Base-by-base conservation (phyloP, 2,888 invertebrate genomes). In the Chironomus riparius region DNA sequence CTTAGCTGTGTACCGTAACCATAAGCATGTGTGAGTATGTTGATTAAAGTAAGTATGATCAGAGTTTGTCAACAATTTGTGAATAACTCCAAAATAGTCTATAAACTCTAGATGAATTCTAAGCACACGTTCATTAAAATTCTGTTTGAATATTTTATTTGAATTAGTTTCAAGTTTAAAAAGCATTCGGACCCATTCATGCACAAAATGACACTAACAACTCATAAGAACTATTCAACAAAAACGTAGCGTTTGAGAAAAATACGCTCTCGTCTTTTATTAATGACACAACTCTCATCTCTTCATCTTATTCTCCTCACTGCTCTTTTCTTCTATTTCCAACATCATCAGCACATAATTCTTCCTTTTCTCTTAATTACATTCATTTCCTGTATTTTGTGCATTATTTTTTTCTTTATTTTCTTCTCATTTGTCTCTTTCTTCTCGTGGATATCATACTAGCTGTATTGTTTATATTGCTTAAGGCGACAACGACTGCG, bases 351-450 rank as follows among this genome's bases (percentile, higher is more conserved):
- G 21, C 28, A 72, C 47, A 72, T 61, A 61, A 72, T 72, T 72
- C 47, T 61, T 50, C 47, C 62, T 38, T 56, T 62, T 50, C 13
- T 61, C 72, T 72, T 72, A 72, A 72, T 72, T 72, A 72, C 72
- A 72, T 72, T 72, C 61, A 62, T 72, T 72, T 72, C 72, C 72
- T 72, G 61, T 38, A 13, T 50, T 65, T 65, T 22, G 13, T 70
- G 70, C 70, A 70, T 24, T 70, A 50, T 48, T 24, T 24, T 22
- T 10, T 38, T 28, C 5, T 7, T 38, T 47, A 4, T 38, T 38
- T 10, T 10, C 10, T 10, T 15, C 18, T 4, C 6, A 3, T 2
- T 56, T 18, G 2, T 56, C 18, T 38, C 38, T 38, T 56, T 18
- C 3, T 18, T n/a, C 56, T 18, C n/a, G 56, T 18, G 18, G 18